Percentiles rank a stretch among this genome's conserved stretches.
These are phyloP conservation scores for Pantala flavescens DNA, from an alignment of 1,140 invertebrate genomes.

Conservation along the genomic window DNA sequence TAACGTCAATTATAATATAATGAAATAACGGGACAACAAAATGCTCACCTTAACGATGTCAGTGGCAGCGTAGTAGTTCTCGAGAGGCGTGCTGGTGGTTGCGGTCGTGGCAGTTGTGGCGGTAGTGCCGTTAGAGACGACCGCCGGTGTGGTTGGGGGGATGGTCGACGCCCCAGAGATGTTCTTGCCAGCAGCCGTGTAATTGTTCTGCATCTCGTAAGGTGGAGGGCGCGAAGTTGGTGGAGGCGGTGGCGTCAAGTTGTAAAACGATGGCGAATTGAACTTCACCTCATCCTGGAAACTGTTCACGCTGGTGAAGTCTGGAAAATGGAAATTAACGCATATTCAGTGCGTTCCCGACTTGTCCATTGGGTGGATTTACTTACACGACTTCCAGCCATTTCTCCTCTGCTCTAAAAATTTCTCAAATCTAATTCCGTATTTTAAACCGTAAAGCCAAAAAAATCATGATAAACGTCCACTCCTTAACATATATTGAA, in stretches of 20 bases:
- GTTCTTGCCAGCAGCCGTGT: slow-evolving; percentile 20
- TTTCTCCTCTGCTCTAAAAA: too few relatives aligned
- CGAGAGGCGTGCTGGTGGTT: slow-evolving; percentile 37
- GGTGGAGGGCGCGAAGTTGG: slow-evolving; percentile 17
- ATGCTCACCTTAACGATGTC: slow-evolving; percentile 54
- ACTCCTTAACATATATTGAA: too few relatives aligned
- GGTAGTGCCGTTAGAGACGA: slow-evolving; percentile 4
- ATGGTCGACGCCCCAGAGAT: slow-evolving; percentile 24
- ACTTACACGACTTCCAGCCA: too few relatives aligned
- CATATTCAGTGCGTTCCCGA: slow-evolving; percentile 13
- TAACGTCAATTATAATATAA: too few relatives aligned
- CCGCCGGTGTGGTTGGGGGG: slow-evolving; percentile 24
- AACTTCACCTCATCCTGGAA: slow-evolving; percentile 41
- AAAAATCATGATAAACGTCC: too few relatives aligned
- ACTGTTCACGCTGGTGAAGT: slow-evolving; percentile 40
- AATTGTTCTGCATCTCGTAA: slow-evolving; percentile 14
- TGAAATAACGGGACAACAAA: too few relatives aligned
- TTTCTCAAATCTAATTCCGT: too few relatives aligned
- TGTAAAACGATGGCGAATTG: slow-evolving; percentile 38
- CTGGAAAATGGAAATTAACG: slow-evolving; percentile 29
- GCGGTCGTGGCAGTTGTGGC: slow-evolving; percentile 23
- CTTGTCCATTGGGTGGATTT: too few relatives aligned
- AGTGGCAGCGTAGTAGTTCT: slow-evolving; percentile 58
- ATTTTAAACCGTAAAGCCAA: too few relatives aligned
- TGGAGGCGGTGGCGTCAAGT: slow-evolving; percentile 31